Conservation (phyloP, 2,797 vertebrate genomes). For the Peromyscus melanophrys region DNA sequence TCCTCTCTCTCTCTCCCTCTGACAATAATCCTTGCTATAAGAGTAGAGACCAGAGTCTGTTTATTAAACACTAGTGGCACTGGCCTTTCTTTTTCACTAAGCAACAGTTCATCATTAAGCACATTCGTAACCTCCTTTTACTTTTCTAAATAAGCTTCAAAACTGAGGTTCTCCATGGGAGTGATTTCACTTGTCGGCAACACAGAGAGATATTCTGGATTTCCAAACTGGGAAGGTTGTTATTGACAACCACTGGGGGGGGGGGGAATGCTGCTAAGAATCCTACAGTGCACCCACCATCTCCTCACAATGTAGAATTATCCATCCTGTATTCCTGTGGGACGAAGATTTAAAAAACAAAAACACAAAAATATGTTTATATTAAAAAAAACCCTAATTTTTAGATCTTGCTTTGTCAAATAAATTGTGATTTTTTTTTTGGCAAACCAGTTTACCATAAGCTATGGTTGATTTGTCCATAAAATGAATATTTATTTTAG, state of each 20-base stretch:
- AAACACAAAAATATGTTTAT: neutral
- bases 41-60: neutral
- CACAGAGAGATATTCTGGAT: neutral
- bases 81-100: neutral
- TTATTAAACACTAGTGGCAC: neutral
- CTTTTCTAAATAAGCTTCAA: constrained; percentile 18
- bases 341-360: neutral
- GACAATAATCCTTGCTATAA: neutral
- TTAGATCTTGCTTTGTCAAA: neutral
- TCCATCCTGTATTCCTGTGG: neutral
- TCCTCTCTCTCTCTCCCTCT: neutral
- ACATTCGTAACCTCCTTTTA: neutral
- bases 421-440: neutral
- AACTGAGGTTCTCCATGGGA: neutral
- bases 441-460: neutral
- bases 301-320: neutral
- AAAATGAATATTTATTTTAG: constrained; percentile 41
- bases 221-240: neutral
- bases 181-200: neutral
- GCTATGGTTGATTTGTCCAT: neutral
- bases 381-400: neutral
- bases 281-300: neutral
- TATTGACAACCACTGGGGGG: neutral
- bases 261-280: neutral
- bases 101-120: neutral